Conservation (phyloP, 2,797 vertebrate genomes). For the Eulemur coronatus region DNA sequence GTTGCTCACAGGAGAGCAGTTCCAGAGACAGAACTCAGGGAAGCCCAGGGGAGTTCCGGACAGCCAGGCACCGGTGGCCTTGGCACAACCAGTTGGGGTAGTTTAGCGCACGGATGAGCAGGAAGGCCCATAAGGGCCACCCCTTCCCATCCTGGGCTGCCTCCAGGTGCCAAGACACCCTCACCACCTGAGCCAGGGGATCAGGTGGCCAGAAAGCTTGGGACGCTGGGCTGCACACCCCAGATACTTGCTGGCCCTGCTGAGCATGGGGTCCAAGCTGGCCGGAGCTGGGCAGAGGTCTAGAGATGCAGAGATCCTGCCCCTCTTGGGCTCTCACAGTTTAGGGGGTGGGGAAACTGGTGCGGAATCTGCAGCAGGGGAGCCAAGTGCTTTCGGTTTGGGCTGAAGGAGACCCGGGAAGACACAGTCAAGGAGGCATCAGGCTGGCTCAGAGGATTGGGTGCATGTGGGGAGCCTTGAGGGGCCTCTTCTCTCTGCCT, state of each 20-base stretch:
- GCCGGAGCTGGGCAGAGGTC: neutral
- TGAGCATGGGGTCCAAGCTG: rapidly evolving
- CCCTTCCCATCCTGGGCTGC: neutral
- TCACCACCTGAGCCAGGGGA: rapidly evolving
- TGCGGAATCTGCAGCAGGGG: neutral
- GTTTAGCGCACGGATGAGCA: neutral
- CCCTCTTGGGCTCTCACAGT: neutral
- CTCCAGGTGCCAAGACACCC: neutral
- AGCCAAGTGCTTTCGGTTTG: neutral
- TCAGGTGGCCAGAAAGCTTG: neutral
- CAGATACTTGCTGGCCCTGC: neutral
- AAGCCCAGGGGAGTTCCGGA: neutral
- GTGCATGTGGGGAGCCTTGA: neutral
- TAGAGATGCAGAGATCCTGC: neutral
- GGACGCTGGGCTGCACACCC: rapidly evolving
- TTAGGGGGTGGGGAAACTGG: too few relatives aligned
- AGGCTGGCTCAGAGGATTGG: neutral
- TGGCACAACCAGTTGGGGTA: rapidly evolving
- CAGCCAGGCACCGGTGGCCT: neutral
- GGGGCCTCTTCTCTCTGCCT: neutral
- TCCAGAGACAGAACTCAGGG: neutral
- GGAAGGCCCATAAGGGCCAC: neutral
- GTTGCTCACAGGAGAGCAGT: rapidly evolving
- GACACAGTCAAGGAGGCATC: neutral
- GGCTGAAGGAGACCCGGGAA: neutral